Percentiles rank a stretch among this genome's conserved stretches.
These are phyloP conservation scores for Ailuropoda melanoleuca DNA, from an alignment of 2,113 vertebrate genomes.

Conservation along the genomic window DNA sequence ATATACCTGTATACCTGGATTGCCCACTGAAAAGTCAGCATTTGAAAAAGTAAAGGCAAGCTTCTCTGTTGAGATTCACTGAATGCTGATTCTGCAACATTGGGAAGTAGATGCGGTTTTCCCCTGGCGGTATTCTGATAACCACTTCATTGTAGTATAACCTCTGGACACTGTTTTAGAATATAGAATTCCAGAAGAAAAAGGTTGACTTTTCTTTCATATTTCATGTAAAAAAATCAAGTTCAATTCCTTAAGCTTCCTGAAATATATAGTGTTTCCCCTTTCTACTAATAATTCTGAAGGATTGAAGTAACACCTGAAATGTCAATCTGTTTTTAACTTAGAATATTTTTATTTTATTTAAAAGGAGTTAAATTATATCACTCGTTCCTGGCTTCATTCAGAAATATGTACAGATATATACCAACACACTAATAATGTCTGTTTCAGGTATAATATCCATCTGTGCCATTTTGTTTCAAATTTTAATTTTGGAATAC, in stretches of 20 bases:
- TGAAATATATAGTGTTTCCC: neutral
- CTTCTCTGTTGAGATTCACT: neutral
- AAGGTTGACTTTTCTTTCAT: neutral
- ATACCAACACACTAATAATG: neutral
- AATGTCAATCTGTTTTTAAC: neutral
- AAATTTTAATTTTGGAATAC: constrained; percentile 20
- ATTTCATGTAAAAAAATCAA: neutral
- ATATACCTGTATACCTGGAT: neutral
- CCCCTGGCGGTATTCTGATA: neutral
- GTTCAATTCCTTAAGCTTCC: neutral
- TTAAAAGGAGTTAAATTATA: neutral
- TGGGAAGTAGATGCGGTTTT: neutral
- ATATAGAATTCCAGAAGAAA: neutral
- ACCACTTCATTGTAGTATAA: neutral
- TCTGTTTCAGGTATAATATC: constrained; percentile 13
- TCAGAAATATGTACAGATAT: neutral
- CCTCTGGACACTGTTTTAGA: neutral
- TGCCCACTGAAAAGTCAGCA: neutral
- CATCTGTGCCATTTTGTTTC: neutral
- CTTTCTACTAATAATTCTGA: neutral
- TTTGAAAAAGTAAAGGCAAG: neutral
- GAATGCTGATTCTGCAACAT: neutral
- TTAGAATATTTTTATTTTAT: constrained; percentile 16
- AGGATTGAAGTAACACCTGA: neutral
- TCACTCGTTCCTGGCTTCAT: neutral